Conservation (phyloP, 1,140 invertebrate genomes). For the Neodiprion virginianus region DNA sequence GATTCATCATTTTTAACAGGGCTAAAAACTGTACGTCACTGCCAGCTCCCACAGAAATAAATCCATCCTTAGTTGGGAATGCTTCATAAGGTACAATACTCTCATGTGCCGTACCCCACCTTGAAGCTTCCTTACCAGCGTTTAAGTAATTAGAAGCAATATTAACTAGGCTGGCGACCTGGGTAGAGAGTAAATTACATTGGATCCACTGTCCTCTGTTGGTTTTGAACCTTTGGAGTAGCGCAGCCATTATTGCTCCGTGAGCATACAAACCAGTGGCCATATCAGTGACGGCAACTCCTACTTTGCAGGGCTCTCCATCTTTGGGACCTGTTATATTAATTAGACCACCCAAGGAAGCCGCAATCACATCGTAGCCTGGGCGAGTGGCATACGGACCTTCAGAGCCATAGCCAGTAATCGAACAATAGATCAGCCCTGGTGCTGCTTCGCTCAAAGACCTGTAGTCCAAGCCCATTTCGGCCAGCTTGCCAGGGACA, state of each 20-base stretch:
- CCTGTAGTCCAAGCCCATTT: slow-evolving; percentile 82
- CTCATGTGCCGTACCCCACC: slow-evolving; percentile 91
- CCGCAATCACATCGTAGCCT: slow-evolving; percentile 95
- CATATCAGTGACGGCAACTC: slow-evolving; percentile 92
- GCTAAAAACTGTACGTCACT: slow-evolving; percentile 80
- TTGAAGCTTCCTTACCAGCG: slow-evolving; percentile 74
- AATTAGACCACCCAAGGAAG: slow-evolving; percentile 89
- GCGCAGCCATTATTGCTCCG: slow-evolving; percentile 92
- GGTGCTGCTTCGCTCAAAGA: slow-evolving; percentile 76
- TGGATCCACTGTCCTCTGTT: slow-evolving; percentile 91
- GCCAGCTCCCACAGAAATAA: slow-evolving; percentile 84
- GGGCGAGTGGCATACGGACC: slow-evolving; percentile 87
- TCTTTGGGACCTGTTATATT: slow-evolving; percentile 86
- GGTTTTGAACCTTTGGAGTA: slow-evolving; percentile 79
- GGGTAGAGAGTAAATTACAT: slow-evolving; percentile 92
- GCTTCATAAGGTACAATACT: slow-evolving; percentile 95
- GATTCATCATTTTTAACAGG: slow-evolving; percentile 71
- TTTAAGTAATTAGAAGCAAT: slow-evolving; percentile 92
- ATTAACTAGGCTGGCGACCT: slow-evolving; percentile 88
- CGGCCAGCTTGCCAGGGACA: slow-evolving; percentile 86
- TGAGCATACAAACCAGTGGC: slow-evolving; percentile 93
- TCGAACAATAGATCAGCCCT: slow-evolving; percentile 90
- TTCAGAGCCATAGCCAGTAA: slow-evolving; percentile 88
- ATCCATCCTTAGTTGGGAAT: slow-evolving; percentile 82
- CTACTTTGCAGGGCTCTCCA: slow-evolving; percentile 89